These are phyloP conservation scores for Cydia pomonella DNA, from an alignment of 1,140 invertebrate species.

Conservation along the genomic window DNA sequence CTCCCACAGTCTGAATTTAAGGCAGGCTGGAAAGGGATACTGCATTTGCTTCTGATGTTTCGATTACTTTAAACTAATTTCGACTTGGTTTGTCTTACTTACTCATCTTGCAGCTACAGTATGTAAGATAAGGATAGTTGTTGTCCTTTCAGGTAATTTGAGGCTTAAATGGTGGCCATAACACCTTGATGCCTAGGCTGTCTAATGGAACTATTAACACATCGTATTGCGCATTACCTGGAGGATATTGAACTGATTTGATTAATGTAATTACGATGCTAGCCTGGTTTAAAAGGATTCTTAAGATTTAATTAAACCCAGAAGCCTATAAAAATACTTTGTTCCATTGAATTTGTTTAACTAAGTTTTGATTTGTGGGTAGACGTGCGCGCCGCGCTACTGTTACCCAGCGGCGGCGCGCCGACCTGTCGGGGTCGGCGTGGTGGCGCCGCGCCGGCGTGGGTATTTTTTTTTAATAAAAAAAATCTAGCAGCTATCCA, in stretches of 20 bases:
- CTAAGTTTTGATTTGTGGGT: too few species aligned
- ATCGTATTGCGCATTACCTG: background rate
- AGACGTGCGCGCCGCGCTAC: too few species aligned
- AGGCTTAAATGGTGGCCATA: background rate
- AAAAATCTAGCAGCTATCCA: too few species aligned
- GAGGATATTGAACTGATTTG: background rate
- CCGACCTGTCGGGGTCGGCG: too few species aligned
- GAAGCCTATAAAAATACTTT: too few species aligned
- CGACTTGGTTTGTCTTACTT: background rate
- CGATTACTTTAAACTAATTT: background rate
- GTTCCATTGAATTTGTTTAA: too few species aligned
- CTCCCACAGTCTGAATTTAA: background rate
- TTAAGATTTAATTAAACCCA: too few species aligned
- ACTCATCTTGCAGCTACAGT: background rate
- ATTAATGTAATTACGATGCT: background rate
- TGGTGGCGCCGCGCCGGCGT: too few species aligned
- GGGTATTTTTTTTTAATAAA: too few species aligned
- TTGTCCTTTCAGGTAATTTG: background rate
- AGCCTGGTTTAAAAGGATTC: background rate
- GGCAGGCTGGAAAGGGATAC: background rate
- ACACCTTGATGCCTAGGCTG: background rate
- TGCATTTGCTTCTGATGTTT: background rate
- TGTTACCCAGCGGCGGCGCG: too few species aligned
- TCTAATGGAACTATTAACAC: conserved; percentile 2
- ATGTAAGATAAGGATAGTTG: background rate